Base-by-base conservation (phyloP, 1,140 invertebrate species). In the Drosophila sp. region DNA sequence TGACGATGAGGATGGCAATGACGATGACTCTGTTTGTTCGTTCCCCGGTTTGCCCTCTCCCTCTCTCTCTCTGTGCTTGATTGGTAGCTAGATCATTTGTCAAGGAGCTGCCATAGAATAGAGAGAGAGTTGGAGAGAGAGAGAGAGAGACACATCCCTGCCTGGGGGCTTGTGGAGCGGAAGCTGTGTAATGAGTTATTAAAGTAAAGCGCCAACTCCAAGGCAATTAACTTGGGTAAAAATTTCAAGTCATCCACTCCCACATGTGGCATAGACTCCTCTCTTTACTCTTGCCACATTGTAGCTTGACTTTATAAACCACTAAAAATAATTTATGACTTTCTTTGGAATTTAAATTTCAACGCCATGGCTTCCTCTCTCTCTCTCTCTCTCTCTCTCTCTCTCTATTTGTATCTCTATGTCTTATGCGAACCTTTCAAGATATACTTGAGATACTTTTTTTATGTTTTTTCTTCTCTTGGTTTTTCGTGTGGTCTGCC, bases 311-410 rank as follows among this genome's bases (percentile, higher is more conserved):
- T 80, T 80, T 70, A 80, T 87, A 87, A 84, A 84, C 84, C 84
- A 69, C 85, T 90, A 90, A 85, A 89, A 89, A 89, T 89, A 89
- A 89, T 89, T 90, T 89, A 89, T 85, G 85, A 90, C 80, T 80
- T 89, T 80, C 77, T 72, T 66, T 69, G 78, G 85, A 89, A 89
- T 89, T 89, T 89, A 90, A 89, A 89, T 89, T 84, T 89, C 75
- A 79, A 73, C 84, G 80, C 84, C 84, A 84, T 76, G 61, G 61
- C 80, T 41, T 47, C 23, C 17, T 44, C 41, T 55, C 35, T 38
- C 10, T 3, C 35, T 38, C 65, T 30, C 32, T 61, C 6, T 58
- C 40, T 40, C 2, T 47, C 60, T 60, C 25, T 60, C 10, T 38
- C 63, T 41, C 1, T 11, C 4, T 17, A 23, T 11, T 8, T n/a